Conservation (phyloP, 2,888 invertebrate genomes). For the Smittia aterrima region DNA sequence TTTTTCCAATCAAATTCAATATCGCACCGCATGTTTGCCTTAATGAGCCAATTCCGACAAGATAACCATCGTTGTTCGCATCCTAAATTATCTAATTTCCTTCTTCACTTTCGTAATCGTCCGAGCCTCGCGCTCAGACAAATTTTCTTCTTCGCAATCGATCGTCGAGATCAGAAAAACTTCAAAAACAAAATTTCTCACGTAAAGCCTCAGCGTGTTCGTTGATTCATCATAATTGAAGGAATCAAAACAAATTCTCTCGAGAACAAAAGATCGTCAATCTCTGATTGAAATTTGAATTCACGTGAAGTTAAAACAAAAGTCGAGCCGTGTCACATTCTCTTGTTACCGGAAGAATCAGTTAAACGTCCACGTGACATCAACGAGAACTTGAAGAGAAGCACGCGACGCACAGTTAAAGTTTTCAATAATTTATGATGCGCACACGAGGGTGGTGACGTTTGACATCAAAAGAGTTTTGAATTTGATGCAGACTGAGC, state of each 20-base stretch:
- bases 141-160: background rate
- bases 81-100: background rate
- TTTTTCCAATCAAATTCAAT: background rate
- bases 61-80: background rate
- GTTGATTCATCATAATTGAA: conserved; percentile 13
- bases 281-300: conserved; percentile 3
- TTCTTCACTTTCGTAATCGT: background rate
- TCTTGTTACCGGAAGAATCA: conserved; percentile 1
- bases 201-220: background rate
- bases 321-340: conserved; percentile 24
- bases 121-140: background rate
- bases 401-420: conserved; percentile 24
- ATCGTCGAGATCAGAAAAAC: background rate
- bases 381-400: conserved; percentile 31
- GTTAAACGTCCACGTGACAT: conserved; percentile 39
- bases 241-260: background rate
- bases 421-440: conserved; percentile 16
- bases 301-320: conserved; percentile 10
- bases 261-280: background rate
- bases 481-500: too few species aligned
- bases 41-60: background rate
- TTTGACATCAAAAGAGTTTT: too few species aligned
- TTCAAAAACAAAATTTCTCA: conserved; percentile 10
- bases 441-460: conserved; percentile 18
- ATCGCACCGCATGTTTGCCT: background rate